phyloP scores from a whole-genome alignment of 2,797 vertebrate genomes.

The Poeciliopsis gracilis region DNA sequence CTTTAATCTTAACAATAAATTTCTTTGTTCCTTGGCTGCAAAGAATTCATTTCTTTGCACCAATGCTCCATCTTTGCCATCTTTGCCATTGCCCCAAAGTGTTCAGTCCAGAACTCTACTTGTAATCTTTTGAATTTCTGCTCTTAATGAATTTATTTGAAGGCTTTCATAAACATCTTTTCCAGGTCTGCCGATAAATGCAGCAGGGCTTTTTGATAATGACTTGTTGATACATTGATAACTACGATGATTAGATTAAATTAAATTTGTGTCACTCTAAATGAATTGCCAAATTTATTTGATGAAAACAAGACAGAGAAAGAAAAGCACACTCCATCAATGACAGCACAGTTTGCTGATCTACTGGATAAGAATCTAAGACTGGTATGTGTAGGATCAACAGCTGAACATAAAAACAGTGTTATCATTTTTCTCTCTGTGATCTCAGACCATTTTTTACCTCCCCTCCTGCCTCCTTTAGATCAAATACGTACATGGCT shows the following conservation, averaged over 20 bases:
- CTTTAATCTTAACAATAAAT: background rate
- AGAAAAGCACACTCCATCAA: background rate
- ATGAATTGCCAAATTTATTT: background rate
- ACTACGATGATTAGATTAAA: background rate
- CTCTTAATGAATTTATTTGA: background rate
- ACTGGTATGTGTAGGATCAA: background rate
- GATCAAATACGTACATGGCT: conserved; percentile 11
- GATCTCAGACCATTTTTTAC: no score
- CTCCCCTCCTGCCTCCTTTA: conserved; percentile 1
- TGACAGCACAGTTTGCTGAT: background rate
- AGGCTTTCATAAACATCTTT: background rate
- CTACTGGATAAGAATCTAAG: background rate
- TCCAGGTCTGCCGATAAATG: background rate
- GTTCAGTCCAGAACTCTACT: background rate
- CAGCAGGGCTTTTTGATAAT: background rate
- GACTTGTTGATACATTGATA: background rate
- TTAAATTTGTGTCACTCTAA: background rate
- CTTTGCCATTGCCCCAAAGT: background rate
- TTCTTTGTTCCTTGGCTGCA: background rate
- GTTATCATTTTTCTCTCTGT: background rate
- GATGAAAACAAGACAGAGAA: background rate
- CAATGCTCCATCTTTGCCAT: background rate
- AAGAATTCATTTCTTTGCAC: background rate
- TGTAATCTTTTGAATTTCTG: background rate
- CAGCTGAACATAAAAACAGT: background rate